Evolutionary conservation across 2,797 vertebrate genomes (phyloP), one percentile per base, ranked within the genome.

Genomic region (Pseudochaenichthys georgianus): DNA sequence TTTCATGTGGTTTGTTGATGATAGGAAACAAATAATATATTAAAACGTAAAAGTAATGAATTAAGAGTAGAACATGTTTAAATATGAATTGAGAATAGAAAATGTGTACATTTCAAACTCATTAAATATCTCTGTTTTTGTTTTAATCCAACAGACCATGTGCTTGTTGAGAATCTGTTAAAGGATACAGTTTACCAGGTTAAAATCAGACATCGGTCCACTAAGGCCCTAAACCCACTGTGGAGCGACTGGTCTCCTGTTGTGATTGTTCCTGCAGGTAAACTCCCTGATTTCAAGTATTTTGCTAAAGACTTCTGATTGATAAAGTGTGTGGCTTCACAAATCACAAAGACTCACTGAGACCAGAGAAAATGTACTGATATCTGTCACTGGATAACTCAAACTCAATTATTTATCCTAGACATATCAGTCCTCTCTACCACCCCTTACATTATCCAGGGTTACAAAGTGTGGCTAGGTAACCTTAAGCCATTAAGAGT

Each of bases 211-310:
- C 91, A 93, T 0, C 77, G 9, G 43, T 87, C 92, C 15, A 92
- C 11, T 10, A 1, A 5, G 51, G 80, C 17, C 28, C 12, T 0
- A 1, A 61, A 57, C 47, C 53, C 91, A 1, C 75, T 92, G 65
- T 95, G 95, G 95, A 95, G 95, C 28, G 50, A 86, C 57, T 95
- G 94, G 94, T 93, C 90, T 64, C 38, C 46, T 11, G 31, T 41
- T 8, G 12, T 87, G 42, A 64, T 23, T 31, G 87, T 92, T 76
- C 93, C 94, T 75, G 80, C 88, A 87, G 91, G 95, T 95, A 47
- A 87, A 51, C 28, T 52, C 17, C 43, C 2, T 16, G 2, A 5
- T 66, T 54, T 62, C 5, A 16, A 28, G 52, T 51, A 3, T 13
- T 54, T 64, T 51, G n/a, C 17, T 19, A 8, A 15, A 21, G 34